Evolutionary conservation across 2,797 vertebrate genomes (phyloP).

Genomic region (Melanogrammus aeglefinus): DNA sequence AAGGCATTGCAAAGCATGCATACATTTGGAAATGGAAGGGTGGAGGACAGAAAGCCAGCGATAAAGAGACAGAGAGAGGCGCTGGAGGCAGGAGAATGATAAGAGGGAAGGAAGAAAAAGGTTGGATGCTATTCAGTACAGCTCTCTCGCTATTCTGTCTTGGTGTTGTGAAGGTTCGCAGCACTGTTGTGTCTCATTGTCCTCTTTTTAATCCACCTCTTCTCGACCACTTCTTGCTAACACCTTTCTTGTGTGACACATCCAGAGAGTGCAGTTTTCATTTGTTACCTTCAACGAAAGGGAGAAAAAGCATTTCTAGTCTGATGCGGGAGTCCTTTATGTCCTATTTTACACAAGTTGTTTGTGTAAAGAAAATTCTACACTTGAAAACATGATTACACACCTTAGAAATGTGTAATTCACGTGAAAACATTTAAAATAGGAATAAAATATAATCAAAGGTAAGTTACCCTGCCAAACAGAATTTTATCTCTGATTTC

Average conservation of each 20-base stretch:
- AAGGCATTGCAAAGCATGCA: not conserved
- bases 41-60: not conserved
- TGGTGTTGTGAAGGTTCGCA: slow-evolving; percentile 42
- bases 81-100: not conserved
- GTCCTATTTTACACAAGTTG: not conserved
- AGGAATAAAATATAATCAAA: not conserved
- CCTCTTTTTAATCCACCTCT: slow-evolving; percentile 16
- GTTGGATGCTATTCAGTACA: not conserved
- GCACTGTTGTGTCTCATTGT: slow-evolving; percentile 43
- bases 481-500: not conserved
- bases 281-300: not conserved
- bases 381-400: not conserved
- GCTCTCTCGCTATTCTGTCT: not conserved
- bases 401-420: not conserved
- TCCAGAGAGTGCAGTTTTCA: not conserved
- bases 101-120: not conserved
- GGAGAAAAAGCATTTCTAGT: slow-evolving; percentile 1
- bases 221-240: not conserved
- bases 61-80: not conserved
- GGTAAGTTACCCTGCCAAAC: not conserved
- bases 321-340: not conserved
- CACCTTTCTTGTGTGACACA: slow-evolving; percentile 15
- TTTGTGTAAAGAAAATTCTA: not conserved
- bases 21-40: not conserved
- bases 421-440: not conserved